Percentiles rank a stretch among this genome's conserved stretches.
These are phyloP conservation scores for Drosophila lacertosa DNA, from an alignment of 1,140 invertebrate genomes.

Conservation along the genomic window DNA sequence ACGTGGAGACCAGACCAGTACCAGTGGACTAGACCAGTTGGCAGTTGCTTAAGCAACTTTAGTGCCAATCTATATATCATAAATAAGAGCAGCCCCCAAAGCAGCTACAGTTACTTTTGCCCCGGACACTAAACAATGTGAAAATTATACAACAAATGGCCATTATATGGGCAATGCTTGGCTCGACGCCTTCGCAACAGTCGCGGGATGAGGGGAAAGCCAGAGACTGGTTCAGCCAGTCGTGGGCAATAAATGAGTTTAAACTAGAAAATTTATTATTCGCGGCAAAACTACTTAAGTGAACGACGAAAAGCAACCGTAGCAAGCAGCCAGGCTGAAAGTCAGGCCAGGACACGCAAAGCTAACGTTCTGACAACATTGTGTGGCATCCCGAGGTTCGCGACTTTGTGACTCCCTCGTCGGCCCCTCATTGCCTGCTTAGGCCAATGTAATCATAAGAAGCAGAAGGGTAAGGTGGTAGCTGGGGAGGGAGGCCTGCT, in stretches of 20 bases:
- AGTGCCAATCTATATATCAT: constrained; percentile 62
- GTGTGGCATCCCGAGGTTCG: constrained; percentile 37
- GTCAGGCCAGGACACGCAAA: constrained; percentile 55
- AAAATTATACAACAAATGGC: constrained; percentile 81
- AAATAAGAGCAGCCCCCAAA: constrained; percentile 55
- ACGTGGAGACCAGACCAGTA: too few species aligned
- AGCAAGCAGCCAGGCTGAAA: not conserved
- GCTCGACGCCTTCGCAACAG: constrained; percentile 11
- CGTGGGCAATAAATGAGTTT: constrained; percentile 77
- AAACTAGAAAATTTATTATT: constrained; percentile 81
- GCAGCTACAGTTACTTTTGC: constrained; percentile 44
- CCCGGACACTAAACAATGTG: constrained; percentile 73
- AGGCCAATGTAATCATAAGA: constrained; percentile 76
- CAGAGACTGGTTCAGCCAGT: constrained; percentile 13
- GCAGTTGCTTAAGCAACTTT: constrained; percentile 40
- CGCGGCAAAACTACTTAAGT: constrained; percentile 78
- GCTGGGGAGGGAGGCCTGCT: constrained; percentile 50
- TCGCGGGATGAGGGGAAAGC: not conserved
- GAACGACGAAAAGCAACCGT: constrained; percentile 16
- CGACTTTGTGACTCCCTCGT: constrained; percentile 22
- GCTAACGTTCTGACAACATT: constrained; percentile 54
- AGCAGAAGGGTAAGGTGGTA: constrained; percentile 11
- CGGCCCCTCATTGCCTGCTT: constrained; percentile 55
- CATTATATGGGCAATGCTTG: constrained; percentile 52
- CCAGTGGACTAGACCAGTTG: constrained; percentile 14